Base-by-base conservation (phyloP, 1,140 invertebrate genomes). In the Fopius arisanus region DNA sequence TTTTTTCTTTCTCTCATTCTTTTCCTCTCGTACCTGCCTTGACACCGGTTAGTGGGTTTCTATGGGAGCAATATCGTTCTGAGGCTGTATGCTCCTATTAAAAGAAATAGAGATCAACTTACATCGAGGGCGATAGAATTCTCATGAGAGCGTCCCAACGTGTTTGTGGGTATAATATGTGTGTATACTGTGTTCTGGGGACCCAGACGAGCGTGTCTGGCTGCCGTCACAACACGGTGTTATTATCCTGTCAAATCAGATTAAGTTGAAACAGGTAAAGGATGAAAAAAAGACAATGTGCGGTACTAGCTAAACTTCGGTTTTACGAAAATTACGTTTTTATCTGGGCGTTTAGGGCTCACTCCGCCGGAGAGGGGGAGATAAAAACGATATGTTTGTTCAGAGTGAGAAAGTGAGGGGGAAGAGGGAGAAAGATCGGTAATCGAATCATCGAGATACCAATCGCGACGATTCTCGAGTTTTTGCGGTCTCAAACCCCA, bases 91-190 rank as follows among this genome's bases (percentile, higher is more conserved):
- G 40, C 12, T 62, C 37, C 68, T 70, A 70, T 70, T 29, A 33
- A 59, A 59, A 51, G 68, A 70, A 70, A 70, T 70, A 59, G 29
- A 70, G 68, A 70, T 70, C 51, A 59, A 59, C 48, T 62, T 70
- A 68, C 67, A 68, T 68, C n/a, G 68, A 19, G 29, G 29, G 62
- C 62, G 62, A 65, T 65, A 65, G 62, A 65, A 65, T 65, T 65
- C 29, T 65, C 54, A 28, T 59, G 54, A 59, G 54, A 54, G 48
- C 6, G 28, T 0, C 28, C 16, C 4, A 65, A 16, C 29, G 48
- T 40, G 23, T 51, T 41, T 41, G 31, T 67, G 31, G 21, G 37
- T 37, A 66, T 66, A 40, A 26, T 51, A n/a, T 68, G 67, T 29
- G 67, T 51, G 67, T 68, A 26, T 48, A 51, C 26, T 48, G 41